Conservation (phyloP, 2,888 invertebrate genomes). For the Eupithecia pulchellata region DNA sequence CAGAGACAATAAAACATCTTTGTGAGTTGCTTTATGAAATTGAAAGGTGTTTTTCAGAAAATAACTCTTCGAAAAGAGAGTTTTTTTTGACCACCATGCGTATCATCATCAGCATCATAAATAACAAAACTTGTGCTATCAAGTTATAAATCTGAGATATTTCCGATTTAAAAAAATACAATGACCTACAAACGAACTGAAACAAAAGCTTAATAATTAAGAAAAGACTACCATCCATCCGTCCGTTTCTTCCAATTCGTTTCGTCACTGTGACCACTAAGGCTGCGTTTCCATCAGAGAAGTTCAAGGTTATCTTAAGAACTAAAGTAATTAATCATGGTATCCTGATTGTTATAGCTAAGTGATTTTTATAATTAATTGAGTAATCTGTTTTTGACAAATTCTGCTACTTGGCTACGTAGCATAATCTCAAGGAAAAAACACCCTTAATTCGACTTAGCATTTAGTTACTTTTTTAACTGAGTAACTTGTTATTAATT, state of each 20-base stretch:
- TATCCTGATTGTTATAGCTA: neutral
- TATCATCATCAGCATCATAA: neutral
- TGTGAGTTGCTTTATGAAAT: neutral
- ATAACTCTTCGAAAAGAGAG: neutral
- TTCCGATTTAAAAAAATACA: too few species aligned
- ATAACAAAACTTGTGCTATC: neutral
- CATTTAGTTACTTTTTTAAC: neutral
- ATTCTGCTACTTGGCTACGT: too few species aligned
- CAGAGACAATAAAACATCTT: slow-evolving; percentile 2
- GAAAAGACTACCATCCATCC: neutral
- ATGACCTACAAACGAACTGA: too few species aligned
- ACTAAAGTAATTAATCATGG: neutral
- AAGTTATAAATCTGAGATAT: too few species aligned
- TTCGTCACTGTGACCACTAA: neutral
- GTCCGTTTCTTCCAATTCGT: neutral
- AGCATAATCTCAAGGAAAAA: neutral
- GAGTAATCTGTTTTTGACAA: neutral
- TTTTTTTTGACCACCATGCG: neutral
- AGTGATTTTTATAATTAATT: neutral
- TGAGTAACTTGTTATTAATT: neutral
- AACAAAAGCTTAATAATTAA: neutral
- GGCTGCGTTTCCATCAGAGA: neutral
- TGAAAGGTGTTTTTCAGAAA: neutral
- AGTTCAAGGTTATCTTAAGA: neutral
- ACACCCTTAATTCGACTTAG: neutral